Base-by-base conservation (phyloP, 2,797 vertebrate species). In the Enoplosus armatus region DNA sequence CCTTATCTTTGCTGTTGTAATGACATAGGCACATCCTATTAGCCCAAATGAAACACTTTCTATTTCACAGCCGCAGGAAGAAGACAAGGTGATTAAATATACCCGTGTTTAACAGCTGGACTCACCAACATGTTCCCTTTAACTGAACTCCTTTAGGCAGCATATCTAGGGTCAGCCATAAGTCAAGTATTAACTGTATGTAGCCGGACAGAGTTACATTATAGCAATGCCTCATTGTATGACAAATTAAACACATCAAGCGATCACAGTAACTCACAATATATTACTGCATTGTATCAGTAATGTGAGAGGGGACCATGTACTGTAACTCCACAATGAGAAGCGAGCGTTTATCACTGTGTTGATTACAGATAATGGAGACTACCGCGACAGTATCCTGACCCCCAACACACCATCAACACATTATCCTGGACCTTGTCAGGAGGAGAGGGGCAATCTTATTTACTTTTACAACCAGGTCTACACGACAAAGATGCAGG, bases 401-500 rank as follows among this genome's bases (percentile, higher is more conserved):
- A 93, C 95, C 1, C 96, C 96, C 0, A 93, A 95, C 83, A 95
- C 96, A 92, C 93, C 89, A 29, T 80, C 91, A 92, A 90, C 90
- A 94, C 96, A 62, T 82, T 96, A 89, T 93, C 0, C 91, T 90
- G 72, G 83, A 90, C 22, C 59, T 22, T 9, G 2, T 35, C 94
- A 94, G 79, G 95, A 96, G 27, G 92, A 96, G 68, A 90, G 95
- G 4, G 95, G 95, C 1, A 95, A 96, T 80, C 94, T 97, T 18
- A 96, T 97, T 73, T 87, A 94, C 37, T 98, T 97, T 90, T 97
- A 97, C 79, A 97, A 97, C 85, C 93, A 87, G 4, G 78, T 96
- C 93, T 98, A 97, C 65, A 86, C 87, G 0, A 93, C 92, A 75
- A 91, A 92, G 56, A 96, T 97, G 31, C 84, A 94, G 50, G 62